Conservation (phyloP, 2,797 vertebrate species). For the Hydrophis major region DNA sequence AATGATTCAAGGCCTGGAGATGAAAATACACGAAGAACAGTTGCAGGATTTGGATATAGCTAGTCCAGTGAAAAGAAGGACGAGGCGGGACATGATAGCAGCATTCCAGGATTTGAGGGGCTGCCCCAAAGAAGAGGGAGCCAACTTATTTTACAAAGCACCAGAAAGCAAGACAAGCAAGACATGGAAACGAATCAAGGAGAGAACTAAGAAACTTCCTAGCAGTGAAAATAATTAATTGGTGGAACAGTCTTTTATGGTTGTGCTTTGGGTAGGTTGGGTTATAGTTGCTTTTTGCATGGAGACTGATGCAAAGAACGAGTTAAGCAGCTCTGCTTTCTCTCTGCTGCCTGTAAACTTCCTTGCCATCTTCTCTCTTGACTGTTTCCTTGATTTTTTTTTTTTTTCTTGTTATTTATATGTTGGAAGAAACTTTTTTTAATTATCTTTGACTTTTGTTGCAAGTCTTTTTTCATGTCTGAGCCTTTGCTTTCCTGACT, state of each 20-base stretch:
- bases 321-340: too few species aligned
- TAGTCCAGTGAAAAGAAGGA: neutral
- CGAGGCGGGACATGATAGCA: neutral
- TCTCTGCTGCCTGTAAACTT: too few species aligned
- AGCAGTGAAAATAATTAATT: neutral
- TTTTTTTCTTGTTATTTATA: too few species aligned
- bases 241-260: neutral
- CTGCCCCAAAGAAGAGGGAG: neutral
- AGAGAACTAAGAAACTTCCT: neutral
- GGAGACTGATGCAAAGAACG: too few species aligned
- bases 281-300: too few species aligned
- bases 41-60: neutral
- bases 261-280: too few species aligned
- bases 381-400: too few species aligned
- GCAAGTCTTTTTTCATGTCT: too few species aligned
- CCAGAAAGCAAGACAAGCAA: neutral
- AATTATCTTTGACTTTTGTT: too few species aligned
- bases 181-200: neutral
- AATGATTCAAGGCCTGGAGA: neutral
- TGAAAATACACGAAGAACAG: neutral
- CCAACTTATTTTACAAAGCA: neutral
- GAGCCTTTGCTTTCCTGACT: too few species aligned
- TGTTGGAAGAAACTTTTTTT: too few species aligned
- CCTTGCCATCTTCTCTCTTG: too few species aligned
- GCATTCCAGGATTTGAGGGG: neutral